These are phyloP conservation scores for Ceratitis capitata DNA, from an alignment of 1,140 invertebrate genomes.

Conservation along the genomic window DNA sequence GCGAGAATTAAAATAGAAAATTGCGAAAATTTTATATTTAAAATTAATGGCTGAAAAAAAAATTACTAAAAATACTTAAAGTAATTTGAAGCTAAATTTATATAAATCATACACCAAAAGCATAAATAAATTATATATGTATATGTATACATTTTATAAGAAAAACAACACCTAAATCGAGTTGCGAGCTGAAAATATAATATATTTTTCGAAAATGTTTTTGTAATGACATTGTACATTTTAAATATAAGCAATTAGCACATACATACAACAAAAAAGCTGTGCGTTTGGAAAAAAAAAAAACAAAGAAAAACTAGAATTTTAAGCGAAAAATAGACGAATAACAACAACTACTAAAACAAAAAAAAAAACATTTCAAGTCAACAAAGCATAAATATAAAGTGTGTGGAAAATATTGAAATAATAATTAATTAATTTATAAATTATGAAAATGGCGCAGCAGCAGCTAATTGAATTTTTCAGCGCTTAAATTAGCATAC, in stretches of 20 bases:
- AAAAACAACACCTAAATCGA: neutral
- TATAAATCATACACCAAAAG: neutral
- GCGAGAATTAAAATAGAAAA: neutral
- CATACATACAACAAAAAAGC: no score
- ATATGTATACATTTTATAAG: neutral
- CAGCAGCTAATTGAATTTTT: no score
- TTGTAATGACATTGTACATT: neutral
- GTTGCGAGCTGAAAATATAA: neutral
- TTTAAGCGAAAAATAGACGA: neutral
- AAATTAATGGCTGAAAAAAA: neutral
- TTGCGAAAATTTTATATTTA: neutral
- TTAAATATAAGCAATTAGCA: neutral
- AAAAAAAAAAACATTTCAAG: neutral
- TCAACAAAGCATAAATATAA: neutral
- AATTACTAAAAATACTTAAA: neutral
- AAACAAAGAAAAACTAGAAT: neutral
- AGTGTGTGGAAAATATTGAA: neutral
- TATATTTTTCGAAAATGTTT: conserved; percentile 8
- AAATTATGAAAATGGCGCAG: no score
- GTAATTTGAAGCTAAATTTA: no score
- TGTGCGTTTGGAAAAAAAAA: neutral
- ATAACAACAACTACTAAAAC: neutral
- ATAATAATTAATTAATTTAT: no score
- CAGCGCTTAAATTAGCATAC: no score
- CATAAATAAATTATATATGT: neutral